A percentile compares a stretch with the other conserved stretches of the same genome.
phyloP scores from a whole-genome alignment of 1,140 invertebrate genomes.

The Aleiodes sp. region DNA sequence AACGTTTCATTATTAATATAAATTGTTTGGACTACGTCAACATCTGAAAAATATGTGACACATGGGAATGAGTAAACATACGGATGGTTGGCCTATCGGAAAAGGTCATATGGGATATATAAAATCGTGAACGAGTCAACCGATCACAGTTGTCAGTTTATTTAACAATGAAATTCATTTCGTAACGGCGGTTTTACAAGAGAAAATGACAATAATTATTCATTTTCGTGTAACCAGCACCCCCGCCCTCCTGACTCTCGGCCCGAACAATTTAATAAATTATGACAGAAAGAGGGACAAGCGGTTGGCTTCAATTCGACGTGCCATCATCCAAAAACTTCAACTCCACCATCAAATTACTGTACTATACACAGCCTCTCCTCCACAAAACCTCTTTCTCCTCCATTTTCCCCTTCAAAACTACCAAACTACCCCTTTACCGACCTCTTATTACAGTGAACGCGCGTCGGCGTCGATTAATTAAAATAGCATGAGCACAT shows the following conservation, averaged over 20 bases:
- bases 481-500: slow-evolving; percentile 60
- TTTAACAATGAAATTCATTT: background rate
- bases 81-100: background rate
- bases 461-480: slow-evolving; percentile 52
- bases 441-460: slow-evolving; percentile 12
- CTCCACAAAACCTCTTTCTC: background rate
- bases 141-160: slow-evolving; percentile 9
- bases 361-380: background rate
- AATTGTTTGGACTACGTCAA: background rate
- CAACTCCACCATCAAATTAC: background rate
- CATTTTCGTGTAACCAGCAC: background rate
- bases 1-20: slow-evolving; percentile 13
- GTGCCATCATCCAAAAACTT: background rate
- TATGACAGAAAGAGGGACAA: background rate
- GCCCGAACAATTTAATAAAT: slow-evolving; percentile 4
- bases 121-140: slow-evolving; percentile 2
- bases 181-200: background rate
- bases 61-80: background rate
- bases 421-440: background rate
- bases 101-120: slow-evolving; percentile 7
- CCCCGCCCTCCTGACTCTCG: background rate
- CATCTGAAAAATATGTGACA: slow-evolving; percentile 6
- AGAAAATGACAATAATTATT: slow-evolving; percentile 3
- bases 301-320: background rate
- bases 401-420: background rate